Percentiles rank a stretch among this genome's conserved stretches.
Evolutionary conservation across 2,888 invertebrate genomes (phyloP).

Genomic region (Pegoplata infirma): DNA sequence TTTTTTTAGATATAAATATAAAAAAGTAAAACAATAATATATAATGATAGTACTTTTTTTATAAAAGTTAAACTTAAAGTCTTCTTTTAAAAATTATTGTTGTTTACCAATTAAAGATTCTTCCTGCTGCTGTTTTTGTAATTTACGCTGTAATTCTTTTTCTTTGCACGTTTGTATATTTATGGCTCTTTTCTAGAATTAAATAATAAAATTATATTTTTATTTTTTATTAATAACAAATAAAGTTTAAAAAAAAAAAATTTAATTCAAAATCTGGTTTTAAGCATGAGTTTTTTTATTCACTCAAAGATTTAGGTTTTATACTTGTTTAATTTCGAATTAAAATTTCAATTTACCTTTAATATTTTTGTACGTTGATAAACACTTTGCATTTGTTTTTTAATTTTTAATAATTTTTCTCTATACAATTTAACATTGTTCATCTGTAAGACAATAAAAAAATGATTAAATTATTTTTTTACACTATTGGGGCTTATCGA

Average conservation of each 20-base stretch:
- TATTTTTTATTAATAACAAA: conserved; percentile 23
- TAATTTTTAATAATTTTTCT: conserved; percentile 74
- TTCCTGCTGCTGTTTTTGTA: conserved; percentile 76
- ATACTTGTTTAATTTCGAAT: too few relatives aligned
- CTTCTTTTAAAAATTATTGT: conserved; percentile 40
- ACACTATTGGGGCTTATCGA: background rate
- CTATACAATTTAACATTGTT: conserved; percentile 73
- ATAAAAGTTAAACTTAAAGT: background rate
- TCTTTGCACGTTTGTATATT: conserved; percentile 75
- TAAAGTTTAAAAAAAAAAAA: conserved; percentile 1
- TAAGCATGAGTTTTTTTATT: background rate
- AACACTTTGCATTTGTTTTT: conserved; percentile 76
- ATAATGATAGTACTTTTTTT: background rate
- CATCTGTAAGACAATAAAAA: conserved; percentile 70
- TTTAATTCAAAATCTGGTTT: background rate
- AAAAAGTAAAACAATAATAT: background rate
- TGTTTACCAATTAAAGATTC: conserved; percentile 75
- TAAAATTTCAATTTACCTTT: conserved; percentile 68
- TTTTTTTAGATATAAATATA: background rate
- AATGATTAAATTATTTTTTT: too few relatives aligned
- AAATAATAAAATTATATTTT: conserved; percentile 50
- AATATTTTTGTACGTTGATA: conserved; percentile 75
- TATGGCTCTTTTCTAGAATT: conserved; percentile 75
- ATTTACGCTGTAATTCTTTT: conserved; percentile 74
- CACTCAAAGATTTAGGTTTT: too few relatives aligned